Conservation (phyloP, 2,888 invertebrate genomes). For the Aphrophora alni region DNA sequence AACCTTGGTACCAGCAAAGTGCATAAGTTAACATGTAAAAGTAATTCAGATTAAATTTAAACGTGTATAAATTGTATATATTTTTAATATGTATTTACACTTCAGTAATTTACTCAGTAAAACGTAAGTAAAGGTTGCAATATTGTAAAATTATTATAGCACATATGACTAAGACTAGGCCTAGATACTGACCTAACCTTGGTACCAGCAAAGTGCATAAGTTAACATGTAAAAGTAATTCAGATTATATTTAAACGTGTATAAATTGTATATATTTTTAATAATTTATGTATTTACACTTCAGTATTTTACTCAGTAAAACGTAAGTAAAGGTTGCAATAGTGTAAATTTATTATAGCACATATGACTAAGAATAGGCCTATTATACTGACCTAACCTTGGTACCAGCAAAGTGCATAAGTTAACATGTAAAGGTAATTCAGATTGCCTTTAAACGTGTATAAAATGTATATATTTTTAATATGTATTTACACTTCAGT, state of each 20-base stretch:
- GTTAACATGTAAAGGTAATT: neutral
- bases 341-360: conserved; percentile 15
- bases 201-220: no score
- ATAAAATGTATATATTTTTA: neutral
- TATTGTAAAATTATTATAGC: conserved; percentile 11
- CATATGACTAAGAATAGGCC: neutral
- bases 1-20: neutral
- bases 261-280: neutral
- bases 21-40: neutral
- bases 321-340: conserved; percentile 6
- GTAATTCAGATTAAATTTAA: conserved; percentile 11
- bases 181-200: neutral
- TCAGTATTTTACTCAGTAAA: conserved; percentile 10
- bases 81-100: neutral
- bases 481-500: conserved; percentile 14
- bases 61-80: neutral
- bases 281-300: conserved; percentile 1
- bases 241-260: conserved; percentile 4
- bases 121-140: conserved; percentile 2
- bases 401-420: no score
- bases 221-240: neutral
- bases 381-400: neutral
- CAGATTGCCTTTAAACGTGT: conserved; percentile 9
- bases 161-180: neutral
- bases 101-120: conserved; percentile 12